A percentile compares a stretch with the other conserved stretches of the same genome.
Conservation (phyloP, 2,888 invertebrate genomes). For the Drosophila siamana region DNA sequence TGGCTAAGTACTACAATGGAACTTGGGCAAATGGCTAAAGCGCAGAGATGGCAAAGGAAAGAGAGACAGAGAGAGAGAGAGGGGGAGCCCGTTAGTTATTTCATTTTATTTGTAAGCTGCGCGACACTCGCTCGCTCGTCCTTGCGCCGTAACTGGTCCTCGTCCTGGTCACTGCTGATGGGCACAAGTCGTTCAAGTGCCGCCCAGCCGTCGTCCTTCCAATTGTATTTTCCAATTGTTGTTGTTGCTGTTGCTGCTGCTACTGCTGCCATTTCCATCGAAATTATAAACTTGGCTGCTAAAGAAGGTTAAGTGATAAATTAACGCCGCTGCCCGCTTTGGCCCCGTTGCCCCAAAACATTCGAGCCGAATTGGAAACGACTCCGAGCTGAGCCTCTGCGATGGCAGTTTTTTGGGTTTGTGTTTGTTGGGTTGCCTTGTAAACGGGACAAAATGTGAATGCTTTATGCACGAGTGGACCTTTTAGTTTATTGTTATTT, state of each 20-base stretch:
- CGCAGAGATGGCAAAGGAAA: too few species aligned
- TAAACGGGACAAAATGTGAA: conserved; percentile 53
- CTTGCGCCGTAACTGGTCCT: conserved; percentile 18
- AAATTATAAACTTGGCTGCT: conserved; percentile 80
- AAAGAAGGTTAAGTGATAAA: conserved; percentile 80
- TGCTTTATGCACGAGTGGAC: conserved; percentile 80
- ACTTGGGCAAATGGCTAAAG: conserved; percentile 62
- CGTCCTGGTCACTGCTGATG: conserved; percentile 64
- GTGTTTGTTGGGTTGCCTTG: conserved; percentile 3
- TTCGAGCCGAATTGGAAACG: conserved; percentile 42
- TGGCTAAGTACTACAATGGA: conserved; percentile 68
- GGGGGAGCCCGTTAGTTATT: conserved; percentile 58
- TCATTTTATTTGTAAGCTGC: conserved; percentile 61
- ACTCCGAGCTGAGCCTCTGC: neutral
- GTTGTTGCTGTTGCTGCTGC: conserved; percentile 20
- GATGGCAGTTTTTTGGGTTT: neutral
- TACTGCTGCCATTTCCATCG: conserved; percentile 40
- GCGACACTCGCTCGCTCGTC: conserved; percentile 35
- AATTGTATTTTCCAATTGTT: too few species aligned
- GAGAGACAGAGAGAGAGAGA: neutral
- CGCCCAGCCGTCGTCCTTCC: conserved; percentile 32
- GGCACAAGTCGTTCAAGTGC: conserved; percentile 80
- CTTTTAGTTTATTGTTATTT: conserved; percentile 79
- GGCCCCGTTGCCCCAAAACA: conserved; percentile 29
- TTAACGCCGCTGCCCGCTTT: conserved; percentile 69